Evolutionary conservation across 1,140 invertebrate species (phyloP).

Genomic region (Pteromalus puparum): DNA sequence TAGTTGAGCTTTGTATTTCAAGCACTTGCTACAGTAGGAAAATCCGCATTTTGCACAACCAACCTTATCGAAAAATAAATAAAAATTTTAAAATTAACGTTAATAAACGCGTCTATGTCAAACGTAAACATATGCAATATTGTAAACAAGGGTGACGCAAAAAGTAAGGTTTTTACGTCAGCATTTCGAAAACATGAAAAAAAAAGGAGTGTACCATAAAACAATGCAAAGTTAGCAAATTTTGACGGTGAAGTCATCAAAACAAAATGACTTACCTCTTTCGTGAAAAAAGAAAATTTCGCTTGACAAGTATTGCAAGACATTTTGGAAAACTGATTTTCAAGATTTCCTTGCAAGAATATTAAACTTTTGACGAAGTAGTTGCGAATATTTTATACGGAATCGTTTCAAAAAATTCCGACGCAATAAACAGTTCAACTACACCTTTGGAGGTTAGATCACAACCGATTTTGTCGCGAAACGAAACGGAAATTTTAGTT

Average conservation of each 20-base stretch:
- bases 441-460: constrained; percentile 33
- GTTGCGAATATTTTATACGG: background rate
- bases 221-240: background rate
- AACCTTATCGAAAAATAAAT: constrained; percentile 59
- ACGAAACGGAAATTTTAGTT: too few species aligned
- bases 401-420: background rate
- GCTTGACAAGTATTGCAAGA: constrained; percentile 67
- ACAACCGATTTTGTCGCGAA: background rate
- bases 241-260: background rate
- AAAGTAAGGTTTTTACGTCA: background rate
- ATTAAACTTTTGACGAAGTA: constrained; percentile 1
- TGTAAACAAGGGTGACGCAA: background rate
- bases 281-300: constrained; percentile 67
- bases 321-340: constrained; percentile 56
- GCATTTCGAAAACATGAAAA: background rate
- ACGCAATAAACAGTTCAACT: background rate
- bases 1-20: constrained; percentile 70
- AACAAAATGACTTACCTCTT: constrained; percentile 61
- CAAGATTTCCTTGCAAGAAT: background rate
- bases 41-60: constrained; percentile 71
- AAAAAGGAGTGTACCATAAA: background rate
- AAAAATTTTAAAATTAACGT: constrained; percentile 23
- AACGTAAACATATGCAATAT: background rate
- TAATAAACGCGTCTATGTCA: background rate
- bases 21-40: constrained; percentile 70